Percentiles rank a stretch among this genome's conserved stretches.
Evolutionary conservation across 2,797 vertebrate genomes (phyloP).

Genomic region (Novumbra hubbsi): DNA sequence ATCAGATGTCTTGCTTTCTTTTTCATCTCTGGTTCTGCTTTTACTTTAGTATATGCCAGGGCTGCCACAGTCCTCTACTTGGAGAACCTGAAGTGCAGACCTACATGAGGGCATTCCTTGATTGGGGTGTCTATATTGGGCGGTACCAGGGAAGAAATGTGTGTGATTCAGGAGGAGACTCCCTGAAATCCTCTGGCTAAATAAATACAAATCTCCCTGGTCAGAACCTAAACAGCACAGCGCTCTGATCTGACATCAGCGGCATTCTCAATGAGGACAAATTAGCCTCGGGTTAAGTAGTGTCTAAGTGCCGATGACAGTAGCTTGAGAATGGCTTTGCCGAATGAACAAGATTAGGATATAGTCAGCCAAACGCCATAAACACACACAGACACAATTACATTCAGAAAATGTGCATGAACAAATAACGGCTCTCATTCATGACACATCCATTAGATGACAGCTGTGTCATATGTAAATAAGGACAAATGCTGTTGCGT

Average conservation of each 20-base stretch:
- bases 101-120: slow-evolving; percentile 15
- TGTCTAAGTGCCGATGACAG: neutral
- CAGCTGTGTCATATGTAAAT: too few species aligned
- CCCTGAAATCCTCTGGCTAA: slow-evolving; percentile 30
- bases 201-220: slow-evolving; percentile 20
- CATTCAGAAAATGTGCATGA: neutral
- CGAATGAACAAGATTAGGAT: neutral
- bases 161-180: slow-evolving; percentile 43
- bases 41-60: too few species aligned
- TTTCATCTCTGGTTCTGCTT: too few species aligned
- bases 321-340: neutral
- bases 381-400: neutral
- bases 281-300: neutral
- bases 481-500: too few species aligned
- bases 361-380: neutral
- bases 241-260: neutral
- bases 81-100: slow-evolving; percentile 46
- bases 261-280: neutral
- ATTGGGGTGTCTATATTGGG: neutral
- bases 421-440: neutral
- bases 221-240: neutral
- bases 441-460: too few species aligned
- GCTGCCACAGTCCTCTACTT: slow-evolving; percentile 37
- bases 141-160: slow-evolving; percentile 5
- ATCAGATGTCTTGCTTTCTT: too few species aligned